phyloP scores from a whole-genome alignment of 2,888 invertebrate species.

The Chloroclystis v-ata region DNA sequence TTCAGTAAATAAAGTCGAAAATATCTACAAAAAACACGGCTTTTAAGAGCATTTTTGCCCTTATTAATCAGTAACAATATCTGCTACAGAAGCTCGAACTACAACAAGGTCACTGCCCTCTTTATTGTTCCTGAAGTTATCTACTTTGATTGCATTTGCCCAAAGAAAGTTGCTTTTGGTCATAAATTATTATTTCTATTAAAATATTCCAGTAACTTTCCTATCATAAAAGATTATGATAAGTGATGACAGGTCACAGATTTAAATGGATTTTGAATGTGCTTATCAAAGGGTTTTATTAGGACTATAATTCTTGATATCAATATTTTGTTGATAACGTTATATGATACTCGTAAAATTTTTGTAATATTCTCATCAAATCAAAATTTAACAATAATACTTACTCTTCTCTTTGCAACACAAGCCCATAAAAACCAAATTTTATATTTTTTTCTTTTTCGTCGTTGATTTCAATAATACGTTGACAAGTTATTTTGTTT shows the following conservation, averaged over 20 bases:
- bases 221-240: conserved; percentile 6
- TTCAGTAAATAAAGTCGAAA: no score
- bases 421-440: no score
- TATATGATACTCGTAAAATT: background rate
- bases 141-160: conserved; percentile 22
- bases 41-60: background rate
- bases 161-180: conserved; percentile 13
- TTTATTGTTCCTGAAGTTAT: conserved; percentile 28
- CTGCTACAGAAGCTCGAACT: conserved; percentile 5
- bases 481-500: no score
- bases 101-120: conserved; percentile 26
- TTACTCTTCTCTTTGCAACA: no score
- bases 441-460: no score
- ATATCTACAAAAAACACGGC: no score
- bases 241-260: conserved; percentile 8
- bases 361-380: no score
- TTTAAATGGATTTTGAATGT: background rate
- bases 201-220: conserved; percentile 2
- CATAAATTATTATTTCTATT: conserved; percentile 19
- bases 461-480: no score
- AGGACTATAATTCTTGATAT: background rate
- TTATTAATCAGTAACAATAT: no score
- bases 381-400: no score
- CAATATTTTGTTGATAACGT: background rate
- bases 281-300: conserved; percentile 2